Base-by-base conservation (phyloP, 2,797 vertebrate species). In the Chaunax sp. region DNA sequence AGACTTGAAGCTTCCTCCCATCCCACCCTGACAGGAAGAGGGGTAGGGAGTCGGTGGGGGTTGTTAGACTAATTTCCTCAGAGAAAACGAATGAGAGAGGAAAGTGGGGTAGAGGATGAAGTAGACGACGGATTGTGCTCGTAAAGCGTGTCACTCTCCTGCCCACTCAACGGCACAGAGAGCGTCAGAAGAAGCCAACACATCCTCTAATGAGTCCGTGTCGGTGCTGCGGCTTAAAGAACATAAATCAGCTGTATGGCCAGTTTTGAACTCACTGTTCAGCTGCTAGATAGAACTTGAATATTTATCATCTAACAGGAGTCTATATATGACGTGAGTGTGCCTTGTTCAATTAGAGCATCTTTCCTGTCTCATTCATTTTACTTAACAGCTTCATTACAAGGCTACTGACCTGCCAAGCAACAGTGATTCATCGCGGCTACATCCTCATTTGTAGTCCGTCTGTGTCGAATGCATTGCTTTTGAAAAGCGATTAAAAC, bases 1-100 rank as follows among this genome's bases (percentile, higher is more conserved):
- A 94, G 92, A 94, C 90, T 93, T 94, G 91, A 93, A 94, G 93
- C 92, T 89, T 94, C 88, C 88, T 77, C 85, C 82, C 77, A 75
- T 82, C 83, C 77, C 69, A 78, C 72, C 74, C 76, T 7, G 41
- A 58, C 63, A 81, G 70, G 43, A 72, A 69, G 75, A 38, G 25
- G 10, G 46, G 20, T 7, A 25, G 40, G 20, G 22, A 43, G 38
- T 40, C 19, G 22, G 23, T 60, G 82, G 86, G 56, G 15, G 65
- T 72, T 77, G 75, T 76, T 69, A 53, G 55, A 70, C 60, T 79
- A 77, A 87, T 88, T 78, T 88, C 77, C 74, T 77, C 72, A 69
- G 59, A 78, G 80, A 73, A 54, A 76, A 54, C 9, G 53, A 57
- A 57, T 12, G 26, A 69, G 64, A 74, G 65, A 83, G 50, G 38